These are phyloP conservation scores for Colius striatus DNA, from an alignment of 2,113 vertebrate genomes.

Conservation along the genomic window DNA sequence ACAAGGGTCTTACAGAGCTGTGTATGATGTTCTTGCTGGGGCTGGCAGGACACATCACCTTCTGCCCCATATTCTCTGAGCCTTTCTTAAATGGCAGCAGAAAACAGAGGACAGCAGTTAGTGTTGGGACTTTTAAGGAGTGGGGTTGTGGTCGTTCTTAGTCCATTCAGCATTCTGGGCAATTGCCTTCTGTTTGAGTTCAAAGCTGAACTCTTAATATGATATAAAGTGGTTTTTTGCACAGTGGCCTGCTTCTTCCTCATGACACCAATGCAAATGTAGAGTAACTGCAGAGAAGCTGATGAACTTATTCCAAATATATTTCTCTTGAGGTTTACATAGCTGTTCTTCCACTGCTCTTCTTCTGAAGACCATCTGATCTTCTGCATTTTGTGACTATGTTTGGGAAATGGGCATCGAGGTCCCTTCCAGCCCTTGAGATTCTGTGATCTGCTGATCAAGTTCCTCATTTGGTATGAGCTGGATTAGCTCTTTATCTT, in stretches of 20 bases:
- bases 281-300: not conserved
- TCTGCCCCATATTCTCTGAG: not conserved
- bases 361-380: not conserved
- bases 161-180: not conserved
- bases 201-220: not conserved
- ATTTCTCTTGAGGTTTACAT: not conserved
- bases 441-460: not conserved
- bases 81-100: not conserved
- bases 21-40: not conserved
- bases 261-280: not conserved
- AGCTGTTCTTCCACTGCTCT: not conserved
- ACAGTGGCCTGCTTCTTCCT: not conserved
- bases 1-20: not conserved
- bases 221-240: not conserved
- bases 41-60: not conserved
- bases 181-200: not conserved
- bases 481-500: not conserved
- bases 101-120: not conserved
- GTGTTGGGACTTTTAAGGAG: not conserved
- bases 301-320: not conserved
- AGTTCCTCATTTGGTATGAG: not conserved
- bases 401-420: not conserved
- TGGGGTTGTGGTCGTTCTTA: rapidly evolving
- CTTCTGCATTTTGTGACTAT: not conserved
- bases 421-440: too few species aligned